Conservation (phyloP, 2,888 invertebrate species). For the Shargacucullia verbasci region DNA sequence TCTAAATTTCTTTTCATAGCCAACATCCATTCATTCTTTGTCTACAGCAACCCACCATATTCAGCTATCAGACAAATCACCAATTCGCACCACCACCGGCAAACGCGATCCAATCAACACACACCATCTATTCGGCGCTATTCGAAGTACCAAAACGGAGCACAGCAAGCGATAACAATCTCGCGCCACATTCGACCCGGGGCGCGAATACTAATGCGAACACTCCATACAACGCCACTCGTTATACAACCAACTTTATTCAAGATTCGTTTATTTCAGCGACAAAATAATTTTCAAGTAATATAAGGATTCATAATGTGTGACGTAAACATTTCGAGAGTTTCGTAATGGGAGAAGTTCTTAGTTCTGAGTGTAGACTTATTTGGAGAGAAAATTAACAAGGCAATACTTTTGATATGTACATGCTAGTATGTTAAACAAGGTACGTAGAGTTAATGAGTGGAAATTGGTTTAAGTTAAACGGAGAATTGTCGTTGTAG, state of each 20-base stretch:
- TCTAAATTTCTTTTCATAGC: conserved; percentile 6
- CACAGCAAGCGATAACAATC: conserved; percentile 69
- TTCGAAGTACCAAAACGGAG: conserved; percentile 57
- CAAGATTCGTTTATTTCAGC: conserved; percentile 64
- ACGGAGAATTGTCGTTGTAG: conserved; percentile 50
- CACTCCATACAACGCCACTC: conserved; percentile 62
- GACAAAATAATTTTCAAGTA: conserved; percentile 63
- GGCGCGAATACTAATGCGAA: conserved; percentile 68
- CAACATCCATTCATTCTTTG: conserved; percentile 10
- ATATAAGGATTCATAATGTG: conserved; percentile 60
- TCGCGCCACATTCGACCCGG: conserved; percentile 63
- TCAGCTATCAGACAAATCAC: conserved; percentile 48
- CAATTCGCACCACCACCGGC: conserved; percentile 49
- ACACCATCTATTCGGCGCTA: conserved; percentile 57
- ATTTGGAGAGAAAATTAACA: conserved; percentile 56
- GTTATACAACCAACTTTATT: conserved; percentile 61
- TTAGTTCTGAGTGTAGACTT: conserved; percentile 49
- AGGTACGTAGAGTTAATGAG: conserved; percentile 53
- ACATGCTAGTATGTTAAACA: conserved; percentile 52
- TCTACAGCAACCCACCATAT: conserved; percentile 23
- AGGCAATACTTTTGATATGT: conserved; percentile 58
- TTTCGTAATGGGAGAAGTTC: conserved; percentile 58
- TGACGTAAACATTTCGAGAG: conserved; percentile 60
- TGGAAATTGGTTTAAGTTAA: conserved; percentile 60
- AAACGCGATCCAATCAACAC: conserved; percentile 57